A percentile compares a stretch with the other conserved stretches of the same genome.
Evolutionary conservation across 2,797 vertebrate species (phyloP).

Genomic region (Echeneis naucrates): DNA sequence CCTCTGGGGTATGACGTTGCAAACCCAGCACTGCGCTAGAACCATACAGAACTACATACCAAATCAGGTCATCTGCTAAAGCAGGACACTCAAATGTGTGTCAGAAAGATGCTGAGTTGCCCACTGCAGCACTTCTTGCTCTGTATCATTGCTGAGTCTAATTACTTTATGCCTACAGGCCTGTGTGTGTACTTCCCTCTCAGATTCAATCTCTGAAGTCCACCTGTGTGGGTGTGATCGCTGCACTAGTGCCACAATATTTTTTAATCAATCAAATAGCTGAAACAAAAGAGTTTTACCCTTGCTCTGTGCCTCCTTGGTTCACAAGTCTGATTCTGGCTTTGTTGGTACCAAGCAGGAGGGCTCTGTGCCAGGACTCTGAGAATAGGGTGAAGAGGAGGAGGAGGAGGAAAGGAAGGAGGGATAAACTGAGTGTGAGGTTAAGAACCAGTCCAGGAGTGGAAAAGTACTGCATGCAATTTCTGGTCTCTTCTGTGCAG

Average conservation of each 20-base stretch:
- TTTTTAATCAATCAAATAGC: conserved; percentile 32
- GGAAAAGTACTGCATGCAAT: conserved; percentile 80
- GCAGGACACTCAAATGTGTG: conserved; percentile 62
- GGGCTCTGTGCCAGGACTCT: conserved; percentile 67
- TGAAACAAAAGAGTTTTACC: conserved; percentile 31
- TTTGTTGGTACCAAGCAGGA: conserved; percentile 58
- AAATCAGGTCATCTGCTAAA: conserved; percentile 75
- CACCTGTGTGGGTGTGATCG: conserved; percentile 31
- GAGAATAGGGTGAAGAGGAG: conserved; percentile 36
- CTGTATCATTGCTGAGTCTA: conserved; percentile 42
- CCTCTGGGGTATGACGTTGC: conserved; percentile 30
- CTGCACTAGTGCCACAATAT: conserved; percentile 1
- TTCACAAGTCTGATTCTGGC: conserved; percentile 53
- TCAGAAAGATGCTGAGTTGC: conserved; percentile 75
- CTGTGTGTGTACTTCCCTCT: conserved; percentile 13
- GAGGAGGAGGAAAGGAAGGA: conserved; percentile 23
- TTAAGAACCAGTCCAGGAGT: conserved; percentile 69
- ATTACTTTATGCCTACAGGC: conserved; percentile 44
- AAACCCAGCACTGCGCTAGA: conserved; percentile 51
- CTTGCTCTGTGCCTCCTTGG: conserved; percentile 39
- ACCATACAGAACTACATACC: conserved; percentile 67
- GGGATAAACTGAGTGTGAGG: conserved; percentile 54
- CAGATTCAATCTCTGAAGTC: conserved; percentile 2
- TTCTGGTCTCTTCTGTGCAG: conserved; percentile 26
- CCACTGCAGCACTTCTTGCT: conserved; percentile 49